phyloP scores from a whole-genome alignment of 30 jellyfish, hydroid and myxozoan species.

The Aurelia aurita region DNA sequence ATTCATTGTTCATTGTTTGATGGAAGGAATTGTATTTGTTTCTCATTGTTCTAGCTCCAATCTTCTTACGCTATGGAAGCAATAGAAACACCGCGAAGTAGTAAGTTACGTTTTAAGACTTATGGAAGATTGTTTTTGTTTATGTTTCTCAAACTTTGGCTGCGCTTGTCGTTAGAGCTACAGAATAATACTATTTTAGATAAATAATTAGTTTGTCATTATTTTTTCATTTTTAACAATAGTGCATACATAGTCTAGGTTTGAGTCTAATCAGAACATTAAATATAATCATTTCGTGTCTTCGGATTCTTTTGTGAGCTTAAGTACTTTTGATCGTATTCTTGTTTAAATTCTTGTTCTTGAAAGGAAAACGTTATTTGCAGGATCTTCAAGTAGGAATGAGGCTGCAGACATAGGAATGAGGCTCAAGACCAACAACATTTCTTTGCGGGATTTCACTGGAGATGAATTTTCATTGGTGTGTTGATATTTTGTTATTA shows the following conservation, averaged over 20 bases:
- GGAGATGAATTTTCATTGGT: slow-evolving; percentile 26
- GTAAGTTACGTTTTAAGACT: slow-evolving; percentile 41
- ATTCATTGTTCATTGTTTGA: not conserved
- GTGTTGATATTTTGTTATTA: not conserved
- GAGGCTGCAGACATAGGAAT: not conserved
- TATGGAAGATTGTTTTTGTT: no score
- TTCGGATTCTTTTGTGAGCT: no score
- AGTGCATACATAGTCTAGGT: no score
- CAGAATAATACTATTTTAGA: no score
- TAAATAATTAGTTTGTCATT: no score
- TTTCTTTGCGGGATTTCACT: slow-evolving; percentile 39
- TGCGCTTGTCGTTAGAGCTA: no score
- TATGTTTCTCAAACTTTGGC: no score
- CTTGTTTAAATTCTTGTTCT: no score
- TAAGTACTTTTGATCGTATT: not conserved
- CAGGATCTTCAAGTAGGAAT: not conserved
- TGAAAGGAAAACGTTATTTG: not conserved
- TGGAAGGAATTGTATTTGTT: no score
- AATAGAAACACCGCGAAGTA: slow-evolving; percentile 18
- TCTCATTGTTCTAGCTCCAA: slow-evolving; percentile 39
- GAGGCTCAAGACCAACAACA: not conserved
- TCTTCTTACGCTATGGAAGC: slow-evolving; percentile 33
- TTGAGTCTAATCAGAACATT: no score
- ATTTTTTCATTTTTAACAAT: no score
- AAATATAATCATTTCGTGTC: no score